These are phyloP conservation scores for Pandemis cinnamomeana DNA, from an alignment of 2,888 invertebrate genomes.

Conservation along the genomic window DNA sequence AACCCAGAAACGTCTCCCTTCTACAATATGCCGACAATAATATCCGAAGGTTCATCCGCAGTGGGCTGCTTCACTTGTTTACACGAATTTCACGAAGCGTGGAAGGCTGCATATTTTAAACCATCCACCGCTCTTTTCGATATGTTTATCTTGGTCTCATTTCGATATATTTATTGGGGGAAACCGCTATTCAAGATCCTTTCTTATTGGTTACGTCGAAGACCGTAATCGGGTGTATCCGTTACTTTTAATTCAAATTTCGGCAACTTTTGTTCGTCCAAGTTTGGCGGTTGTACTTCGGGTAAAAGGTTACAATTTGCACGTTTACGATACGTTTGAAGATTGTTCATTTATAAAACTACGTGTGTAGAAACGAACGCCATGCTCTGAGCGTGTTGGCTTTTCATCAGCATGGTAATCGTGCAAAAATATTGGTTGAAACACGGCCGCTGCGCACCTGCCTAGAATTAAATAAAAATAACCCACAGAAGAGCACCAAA, in stretches of 20 bases:
- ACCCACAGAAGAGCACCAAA: conserved; percentile 67
- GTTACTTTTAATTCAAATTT: conserved; percentile 21
- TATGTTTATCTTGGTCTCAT: conserved; percentile 81
- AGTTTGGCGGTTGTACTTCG: not conserved
- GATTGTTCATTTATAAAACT: conserved; percentile 66
- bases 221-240: conserved; percentile 62
- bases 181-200: conserved; percentile 68
- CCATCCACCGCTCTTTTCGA: conserved; percentile 66
- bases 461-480: conserved; percentile 84
- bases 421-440: conserved; percentile 79
- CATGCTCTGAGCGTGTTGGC: conserved; percentile 73
- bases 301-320: conserved; percentile 1
- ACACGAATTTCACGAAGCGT: conserved; percentile 73
- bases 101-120: conserved; percentile 80
- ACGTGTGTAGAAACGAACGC: conserved; percentile 58
- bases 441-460: conserved; percentile 73
- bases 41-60: conserved; percentile 67
- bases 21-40: conserved; percentile 66
- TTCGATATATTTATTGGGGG: conserved; percentile 79
- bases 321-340: conserved; percentile 28
- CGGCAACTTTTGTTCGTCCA: conserved; percentile 4
- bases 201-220: conserved; percentile 69
- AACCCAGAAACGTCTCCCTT: conserved; percentile 48
- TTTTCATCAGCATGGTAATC: conserved; percentile 84
- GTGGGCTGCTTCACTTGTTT: conserved; percentile 70